These are phyloP conservation scores for Sardinella longiceps DNA, from an alignment of 2,797 vertebrate species.

Conservation along the genomic window DNA sequence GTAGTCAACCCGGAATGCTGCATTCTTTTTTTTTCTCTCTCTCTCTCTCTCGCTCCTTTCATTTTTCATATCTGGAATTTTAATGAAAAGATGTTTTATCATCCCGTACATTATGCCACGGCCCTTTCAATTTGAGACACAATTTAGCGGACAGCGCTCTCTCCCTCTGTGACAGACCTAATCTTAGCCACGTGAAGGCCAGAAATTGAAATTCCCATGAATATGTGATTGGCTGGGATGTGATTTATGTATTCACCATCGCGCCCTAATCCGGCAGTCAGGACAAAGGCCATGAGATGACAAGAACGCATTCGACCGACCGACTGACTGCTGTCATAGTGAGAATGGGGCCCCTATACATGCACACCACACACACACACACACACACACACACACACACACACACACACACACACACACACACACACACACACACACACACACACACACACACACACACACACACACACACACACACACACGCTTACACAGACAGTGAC, in stretches of 20 bases:
- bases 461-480: neutral
- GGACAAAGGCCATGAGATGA: neutral
- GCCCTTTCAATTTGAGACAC: slow-evolving; percentile 69
- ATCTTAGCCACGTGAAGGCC: slow-evolving; percentile 62
- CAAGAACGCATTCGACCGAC: neutral
- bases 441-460: neutral
- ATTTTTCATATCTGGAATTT: slow-evolving; percentile 17
- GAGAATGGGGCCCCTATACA: neutral
- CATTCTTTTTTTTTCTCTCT: neutral
- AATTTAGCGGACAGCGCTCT: slow-evolving; percentile 59
- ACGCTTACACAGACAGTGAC: neutral
- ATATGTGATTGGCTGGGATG: slow-evolving; percentile 68
- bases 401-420: neutral
- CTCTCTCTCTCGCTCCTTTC: neutral
- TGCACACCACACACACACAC: neutral
- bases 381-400: neutral
- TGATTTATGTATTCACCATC: slow-evolving; percentile 48
- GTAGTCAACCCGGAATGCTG: neutral
- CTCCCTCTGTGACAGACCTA: slow-evolving; percentile 59
- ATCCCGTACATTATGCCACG: slow-evolving; percentile 36
- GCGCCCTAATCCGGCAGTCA: slow-evolving; percentile 54
- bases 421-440: slow-evolving; percentile 4
- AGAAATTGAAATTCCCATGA: slow-evolving; percentile 72
- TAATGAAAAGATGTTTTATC: slow-evolving; percentile 26
- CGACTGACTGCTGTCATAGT: neutral